A percentile compares a stretch with the other conserved stretches of the same genome.
These are phyloP conservation scores for Samia ricini DNA, from an alignment of 1,140 invertebrate species.

Conservation along the genomic window DNA sequence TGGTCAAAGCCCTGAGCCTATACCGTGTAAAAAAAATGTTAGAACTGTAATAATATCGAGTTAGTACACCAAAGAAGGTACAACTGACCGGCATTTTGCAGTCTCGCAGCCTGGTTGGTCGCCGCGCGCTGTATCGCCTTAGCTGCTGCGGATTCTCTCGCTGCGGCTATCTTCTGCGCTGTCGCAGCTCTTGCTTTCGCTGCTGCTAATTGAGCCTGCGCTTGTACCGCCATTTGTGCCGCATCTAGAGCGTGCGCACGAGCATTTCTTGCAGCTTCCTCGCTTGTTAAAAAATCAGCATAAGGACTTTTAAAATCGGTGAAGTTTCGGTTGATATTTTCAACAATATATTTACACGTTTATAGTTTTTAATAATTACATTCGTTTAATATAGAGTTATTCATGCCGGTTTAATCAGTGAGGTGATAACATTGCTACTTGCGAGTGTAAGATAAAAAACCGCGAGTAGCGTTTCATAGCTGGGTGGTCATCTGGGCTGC, in stretches of 20 bases:
- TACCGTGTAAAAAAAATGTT: too few relatives aligned
- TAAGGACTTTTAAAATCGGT: neutral
- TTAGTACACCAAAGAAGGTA: neutral
- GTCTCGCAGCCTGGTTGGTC: conserved; percentile 57
- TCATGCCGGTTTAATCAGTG: too few relatives aligned
- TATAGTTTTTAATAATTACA: too few relatives aligned
- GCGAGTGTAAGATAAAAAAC: too few relatives aligned
- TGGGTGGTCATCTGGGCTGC: too few relatives aligned
- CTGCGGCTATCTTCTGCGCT: conserved; percentile 64
- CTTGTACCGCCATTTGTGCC: conserved; percentile 60
- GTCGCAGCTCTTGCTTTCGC: conserved; percentile 63
- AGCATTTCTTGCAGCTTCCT: conserved; percentile 58
- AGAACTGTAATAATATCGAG: too few relatives aligned
- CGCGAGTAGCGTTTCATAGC: too few relatives aligned
- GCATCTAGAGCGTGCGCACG: conserved; percentile 61
- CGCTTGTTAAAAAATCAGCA: conserved; percentile 38
- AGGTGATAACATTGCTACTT: too few relatives aligned
- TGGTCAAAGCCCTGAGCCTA: too few relatives aligned
- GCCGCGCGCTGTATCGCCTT: conserved; percentile 63
- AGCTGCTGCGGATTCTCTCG: conserved; percentile 62
- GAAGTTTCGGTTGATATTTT: neutral
- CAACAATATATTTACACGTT: too few relatives aligned
- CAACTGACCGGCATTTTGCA: conserved; percentile 60
- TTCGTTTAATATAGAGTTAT: too few relatives aligned
- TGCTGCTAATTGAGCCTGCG: conserved; percentile 60